Evolutionary conservation across 2,113 vertebrate species (phyloP).

Genomic region (Dasyurus viverrinus): DNA sequence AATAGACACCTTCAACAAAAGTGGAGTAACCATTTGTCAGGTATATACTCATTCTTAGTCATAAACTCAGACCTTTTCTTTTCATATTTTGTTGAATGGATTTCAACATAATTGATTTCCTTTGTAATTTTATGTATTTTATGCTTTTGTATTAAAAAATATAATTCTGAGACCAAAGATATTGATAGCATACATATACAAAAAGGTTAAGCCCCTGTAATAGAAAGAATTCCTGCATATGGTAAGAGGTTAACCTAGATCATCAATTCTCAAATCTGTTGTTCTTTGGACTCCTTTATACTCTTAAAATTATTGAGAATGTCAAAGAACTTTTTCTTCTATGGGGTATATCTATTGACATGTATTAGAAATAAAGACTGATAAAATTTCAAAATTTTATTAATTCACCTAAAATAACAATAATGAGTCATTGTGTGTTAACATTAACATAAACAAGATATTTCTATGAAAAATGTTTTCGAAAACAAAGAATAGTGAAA

Average conservation of each 20-base stretch:
- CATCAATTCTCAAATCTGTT: not conserved
- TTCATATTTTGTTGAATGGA: not conserved
- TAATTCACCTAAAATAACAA: not conserved
- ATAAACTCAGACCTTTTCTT: not conserved
- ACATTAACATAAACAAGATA: not conserved
- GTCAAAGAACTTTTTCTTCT: not conserved
- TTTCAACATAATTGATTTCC: not conserved
- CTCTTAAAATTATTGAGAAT: not conserved
- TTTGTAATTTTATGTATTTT: not conserved
- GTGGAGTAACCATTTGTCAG: not conserved
- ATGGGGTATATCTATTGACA: not conserved
- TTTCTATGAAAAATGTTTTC: not conserved
- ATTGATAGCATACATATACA: not conserved
- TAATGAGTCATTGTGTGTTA: not conserved
- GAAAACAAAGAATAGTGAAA: not conserved
- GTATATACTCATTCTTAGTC: not conserved
- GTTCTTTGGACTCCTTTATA: not conserved
- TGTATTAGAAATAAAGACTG: not conserved
- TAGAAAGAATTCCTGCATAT: not conserved
- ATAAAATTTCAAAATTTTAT: not conserved
- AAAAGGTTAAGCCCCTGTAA: not conserved
- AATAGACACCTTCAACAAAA: not conserved
- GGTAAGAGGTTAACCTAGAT: not conserved
- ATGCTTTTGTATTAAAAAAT: not conserved
- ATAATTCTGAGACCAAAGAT: not conserved